Evolutionary conservation across 2,797 vertebrate species (phyloP).

Genomic region (Simalia tracyae): DNA sequence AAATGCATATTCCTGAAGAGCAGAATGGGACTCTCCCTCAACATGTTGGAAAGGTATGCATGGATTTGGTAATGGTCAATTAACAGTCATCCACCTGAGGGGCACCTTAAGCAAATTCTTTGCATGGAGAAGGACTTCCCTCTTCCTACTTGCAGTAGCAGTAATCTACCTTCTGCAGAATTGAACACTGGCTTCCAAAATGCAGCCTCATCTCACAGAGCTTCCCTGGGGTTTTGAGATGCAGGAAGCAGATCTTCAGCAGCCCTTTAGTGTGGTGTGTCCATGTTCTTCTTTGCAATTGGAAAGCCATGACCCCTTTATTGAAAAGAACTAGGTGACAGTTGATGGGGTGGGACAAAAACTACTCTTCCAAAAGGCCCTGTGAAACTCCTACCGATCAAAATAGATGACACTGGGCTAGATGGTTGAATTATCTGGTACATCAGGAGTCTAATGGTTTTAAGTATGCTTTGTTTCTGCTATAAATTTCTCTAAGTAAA

Average conservation of each 20-base stretch:
- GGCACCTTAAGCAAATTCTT: neutral
- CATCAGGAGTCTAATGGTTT: neutral
- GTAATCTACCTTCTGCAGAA: neutral
- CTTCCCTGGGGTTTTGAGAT: neutral
- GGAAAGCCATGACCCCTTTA: neutral
- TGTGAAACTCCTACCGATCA: neutral
- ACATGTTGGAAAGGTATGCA: slow-evolving; percentile 76
- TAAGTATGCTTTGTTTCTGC: neutral
- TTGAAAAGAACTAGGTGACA: neutral
- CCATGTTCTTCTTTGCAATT: neutral
- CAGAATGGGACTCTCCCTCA: slow-evolving; percentile 71
- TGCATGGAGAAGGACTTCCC: neutral
- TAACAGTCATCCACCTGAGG: neutral
- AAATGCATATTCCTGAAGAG: slow-evolving; percentile 77
- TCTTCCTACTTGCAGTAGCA: neutral
- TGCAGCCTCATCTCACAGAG: neutral
- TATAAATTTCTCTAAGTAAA: neutral
- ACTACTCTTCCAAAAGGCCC: neutral
- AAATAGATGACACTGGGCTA: neutral
- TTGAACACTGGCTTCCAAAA: neutral
- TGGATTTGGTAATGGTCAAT: neutral
- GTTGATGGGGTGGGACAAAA: neutral
- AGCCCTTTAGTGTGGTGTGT: neutral
- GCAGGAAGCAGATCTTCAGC: neutral
- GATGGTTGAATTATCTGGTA: neutral